phyloP scores from a whole-genome alignment of 2,797 vertebrate genomes.

The Anniella stebbinsi region DNA sequence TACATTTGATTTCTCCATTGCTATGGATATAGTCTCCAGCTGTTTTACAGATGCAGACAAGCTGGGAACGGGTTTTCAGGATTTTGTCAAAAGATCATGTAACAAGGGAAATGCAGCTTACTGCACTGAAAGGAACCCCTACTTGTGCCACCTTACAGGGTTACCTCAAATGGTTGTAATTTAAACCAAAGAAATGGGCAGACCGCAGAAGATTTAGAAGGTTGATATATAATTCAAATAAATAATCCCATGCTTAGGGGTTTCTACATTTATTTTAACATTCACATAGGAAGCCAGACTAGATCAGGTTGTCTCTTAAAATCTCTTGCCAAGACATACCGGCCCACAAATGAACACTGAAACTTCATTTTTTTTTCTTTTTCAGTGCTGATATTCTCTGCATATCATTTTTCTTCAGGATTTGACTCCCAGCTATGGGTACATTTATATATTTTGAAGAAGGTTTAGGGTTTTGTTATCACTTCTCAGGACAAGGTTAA shows the following conservation, averaged over 20 bases:
- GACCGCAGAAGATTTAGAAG: constrained; percentile 10
- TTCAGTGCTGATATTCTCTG: neutral
- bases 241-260: constrained; percentile 13
- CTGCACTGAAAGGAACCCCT: constrained; percentile 22
- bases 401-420: neutral
- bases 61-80: constrained; percentile 30
- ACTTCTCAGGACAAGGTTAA: neutral
- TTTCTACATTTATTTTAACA: constrained; percentile 11
- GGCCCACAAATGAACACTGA: constrained; percentile 8
- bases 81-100: constrained; percentile 24
- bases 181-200: constrained; percentile 9
- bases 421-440: neutral
- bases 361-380: neutral
- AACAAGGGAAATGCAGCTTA: constrained; percentile 10
- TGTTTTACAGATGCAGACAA: constrained; percentile 44
- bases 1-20: constrained; percentile 23
- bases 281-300: neutral
- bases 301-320: constrained; percentile 24
- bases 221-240: constrained; percentile 13
- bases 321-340: neutral
- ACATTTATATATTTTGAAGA: neutral
- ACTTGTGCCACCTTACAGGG: constrained; percentile 8
- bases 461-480: neutral
- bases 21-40: constrained; percentile 11
- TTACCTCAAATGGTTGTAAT: constrained; percentile 40